phyloP scores from a whole-genome alignment of 2,797 vertebrate species.

The Spinus pinus region DNA sequence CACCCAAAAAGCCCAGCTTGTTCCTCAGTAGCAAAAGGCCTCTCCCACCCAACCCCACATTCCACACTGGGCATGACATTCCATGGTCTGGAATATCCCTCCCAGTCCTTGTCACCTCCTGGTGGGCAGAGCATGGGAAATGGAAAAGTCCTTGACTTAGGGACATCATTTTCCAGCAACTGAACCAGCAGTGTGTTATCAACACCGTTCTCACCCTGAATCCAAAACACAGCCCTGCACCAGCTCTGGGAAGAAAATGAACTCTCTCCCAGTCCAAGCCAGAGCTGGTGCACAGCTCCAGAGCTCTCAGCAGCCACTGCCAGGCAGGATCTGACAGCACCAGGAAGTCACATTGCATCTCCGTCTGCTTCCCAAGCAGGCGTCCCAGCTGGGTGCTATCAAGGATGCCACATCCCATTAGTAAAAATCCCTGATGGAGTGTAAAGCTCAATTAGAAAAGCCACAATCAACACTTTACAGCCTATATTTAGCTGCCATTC shows the following conservation, averaged over 20 bases:
- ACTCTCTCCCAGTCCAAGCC: neutral
- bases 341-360: neutral
- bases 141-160: neutral
- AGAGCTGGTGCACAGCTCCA: neutral
- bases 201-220: neutral
- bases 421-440: neutral
- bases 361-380: neutral
- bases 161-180: neutral
- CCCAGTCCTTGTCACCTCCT: neutral
- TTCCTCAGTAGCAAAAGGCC: neutral
- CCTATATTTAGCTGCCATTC: neutral
- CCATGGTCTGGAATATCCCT: neutral
- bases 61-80: neutral
- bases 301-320: neutral
- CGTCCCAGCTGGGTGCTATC: neutral
- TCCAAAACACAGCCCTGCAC: neutral
- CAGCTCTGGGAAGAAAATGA: neutral
- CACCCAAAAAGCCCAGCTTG: neutral
- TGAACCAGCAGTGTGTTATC: neutral
- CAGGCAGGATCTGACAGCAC: neutral
- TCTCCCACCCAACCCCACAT: neutral
- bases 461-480: neutral
- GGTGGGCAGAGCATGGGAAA: neutral
- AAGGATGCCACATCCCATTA: neutral
- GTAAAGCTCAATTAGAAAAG: conserved; percentile 13